phyloP scores from a whole-genome alignment of 2,888 invertebrate genomes.

The Pegoplata infirma region DNA sequence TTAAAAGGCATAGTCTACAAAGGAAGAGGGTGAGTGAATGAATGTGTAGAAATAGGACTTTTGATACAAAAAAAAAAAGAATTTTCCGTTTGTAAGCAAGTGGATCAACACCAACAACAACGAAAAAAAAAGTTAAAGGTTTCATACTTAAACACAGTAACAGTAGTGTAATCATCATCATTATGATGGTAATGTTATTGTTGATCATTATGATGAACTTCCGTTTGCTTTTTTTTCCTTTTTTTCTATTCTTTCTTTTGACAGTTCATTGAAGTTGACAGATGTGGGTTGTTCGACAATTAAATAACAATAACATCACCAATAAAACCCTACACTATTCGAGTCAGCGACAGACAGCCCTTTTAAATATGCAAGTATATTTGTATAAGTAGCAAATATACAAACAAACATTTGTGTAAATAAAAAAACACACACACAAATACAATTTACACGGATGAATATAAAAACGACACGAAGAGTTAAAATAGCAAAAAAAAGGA shows the following conservation, averaged over 20 bases:
- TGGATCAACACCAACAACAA: neutral
- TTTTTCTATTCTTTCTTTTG: constrained; percentile 64
- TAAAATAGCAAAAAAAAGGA: neutral
- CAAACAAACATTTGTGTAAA: neutral
- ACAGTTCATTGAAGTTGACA: constrained; percentile 74
- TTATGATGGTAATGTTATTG: constrained; percentile 41
- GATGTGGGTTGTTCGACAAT: constrained; percentile 70
- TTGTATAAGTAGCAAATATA: neutral
- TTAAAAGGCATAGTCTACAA: neutral
- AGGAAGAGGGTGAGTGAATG: constrained; percentile 7
- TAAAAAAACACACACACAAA: neutral
- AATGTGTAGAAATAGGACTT: constrained; percentile 4
- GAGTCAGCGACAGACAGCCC: neutral
- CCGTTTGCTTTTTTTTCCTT: constrained; percentile 56
- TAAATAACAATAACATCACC: constrained; percentile 58
- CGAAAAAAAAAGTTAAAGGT: constrained; percentile 15
- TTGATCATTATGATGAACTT: constrained; percentile 70
- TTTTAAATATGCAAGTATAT: neutral
- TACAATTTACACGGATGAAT: neutral
- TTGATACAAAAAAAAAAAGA: neutral
- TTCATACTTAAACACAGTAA: constrained; percentile 22
- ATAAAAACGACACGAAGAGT: neutral
- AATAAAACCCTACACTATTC: constrained; percentile 38
- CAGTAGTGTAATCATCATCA: constrained; percentile 25
- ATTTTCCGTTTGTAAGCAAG: constrained; percentile 3